Conservation (phyloP, 2,113 vertebrate genomes). For the Lucifuga dentata region DNA sequence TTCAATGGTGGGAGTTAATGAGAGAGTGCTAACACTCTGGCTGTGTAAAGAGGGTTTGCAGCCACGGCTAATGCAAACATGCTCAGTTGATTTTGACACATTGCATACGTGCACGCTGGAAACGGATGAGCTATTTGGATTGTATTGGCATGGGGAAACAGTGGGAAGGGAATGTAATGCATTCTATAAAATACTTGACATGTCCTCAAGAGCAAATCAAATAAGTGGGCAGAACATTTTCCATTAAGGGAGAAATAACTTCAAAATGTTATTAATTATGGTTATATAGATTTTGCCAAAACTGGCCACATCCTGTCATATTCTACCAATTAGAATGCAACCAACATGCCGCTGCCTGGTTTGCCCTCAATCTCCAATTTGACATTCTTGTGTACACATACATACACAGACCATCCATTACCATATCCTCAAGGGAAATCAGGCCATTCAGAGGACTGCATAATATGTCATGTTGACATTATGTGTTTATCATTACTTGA, state of each 20-base stretch:
- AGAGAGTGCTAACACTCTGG: slow-evolving; percentile 48
- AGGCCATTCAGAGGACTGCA: slow-evolving; percentile 35
- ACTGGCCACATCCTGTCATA: slow-evolving; percentile 6
- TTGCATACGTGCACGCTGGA: slow-evolving; percentile 10
- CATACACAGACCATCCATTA: slow-evolving; percentile 33
- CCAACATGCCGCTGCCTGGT: slow-evolving; percentile 2
- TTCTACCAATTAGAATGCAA: slow-evolving; percentile 42
- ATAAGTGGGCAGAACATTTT: slow-evolving; percentile 4
- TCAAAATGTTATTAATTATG: slow-evolving; percentile 22
- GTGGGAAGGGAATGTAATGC: background rate
- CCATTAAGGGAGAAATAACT: slow-evolving; percentile 7
- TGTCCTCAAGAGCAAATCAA: slow-evolving; percentile 18
- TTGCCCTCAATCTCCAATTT: slow-evolving; percentile 21
- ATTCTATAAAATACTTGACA: slow-evolving; percentile 34
- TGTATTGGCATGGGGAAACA: slow-evolving; percentile 31
- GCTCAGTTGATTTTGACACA: slow-evolving; percentile 65
- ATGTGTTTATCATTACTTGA: slow-evolving; percentile 63
- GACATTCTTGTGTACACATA: slow-evolving; percentile 15
- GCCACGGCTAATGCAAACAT: slow-evolving; percentile 55
- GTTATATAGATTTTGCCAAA: background rate
- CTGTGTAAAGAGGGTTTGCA: slow-evolving; percentile 51
- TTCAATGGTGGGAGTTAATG: slow-evolving; percentile 70
- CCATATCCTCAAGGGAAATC: slow-evolving; percentile 51
- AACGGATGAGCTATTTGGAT: slow-evolving; percentile 48
- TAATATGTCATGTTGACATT: slow-evolving; percentile 66